phyloP scores from a whole-genome alignment of 1,140 invertebrate genomes.

The Bactericera cockerelli region DNA sequence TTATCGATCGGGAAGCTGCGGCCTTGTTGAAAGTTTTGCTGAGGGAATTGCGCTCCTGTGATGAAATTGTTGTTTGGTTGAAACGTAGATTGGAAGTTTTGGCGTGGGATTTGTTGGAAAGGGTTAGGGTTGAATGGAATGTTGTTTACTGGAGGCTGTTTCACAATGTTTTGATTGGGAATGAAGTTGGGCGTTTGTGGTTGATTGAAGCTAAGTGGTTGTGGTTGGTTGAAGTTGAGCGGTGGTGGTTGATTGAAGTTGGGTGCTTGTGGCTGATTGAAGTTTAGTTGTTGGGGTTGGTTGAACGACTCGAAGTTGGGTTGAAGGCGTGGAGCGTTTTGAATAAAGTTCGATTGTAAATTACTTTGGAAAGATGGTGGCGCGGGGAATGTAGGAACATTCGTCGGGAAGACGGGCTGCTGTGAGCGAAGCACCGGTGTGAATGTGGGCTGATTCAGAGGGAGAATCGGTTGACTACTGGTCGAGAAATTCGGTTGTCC shows the following conservation, averaged over 20 bases:
- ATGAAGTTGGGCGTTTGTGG: not conserved
- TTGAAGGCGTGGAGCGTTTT: not conserved
- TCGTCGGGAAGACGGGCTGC: slow-evolving; percentile 4
- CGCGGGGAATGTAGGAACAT: not conserved
- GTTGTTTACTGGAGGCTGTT: not conserved
- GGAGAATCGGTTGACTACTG: not conserved
- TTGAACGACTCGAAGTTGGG: too few species aligned
- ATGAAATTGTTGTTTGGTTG: not conserved
- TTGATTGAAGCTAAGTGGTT: not conserved
- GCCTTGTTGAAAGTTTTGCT: slow-evolving; percentile 1
- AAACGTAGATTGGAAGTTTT: not conserved
- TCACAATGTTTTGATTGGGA: slow-evolving; percentile 3
- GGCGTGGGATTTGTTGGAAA: not conserved
- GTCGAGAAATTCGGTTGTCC: not conserved
- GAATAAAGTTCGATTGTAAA: not conserved
- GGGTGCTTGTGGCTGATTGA: not conserved
- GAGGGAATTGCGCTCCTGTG: not conserved
- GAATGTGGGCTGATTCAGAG: not conserved
- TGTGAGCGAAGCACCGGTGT: not conserved
- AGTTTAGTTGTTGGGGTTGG: not conserved
- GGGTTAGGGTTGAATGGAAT: not conserved
- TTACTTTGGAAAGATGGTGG: not conserved
- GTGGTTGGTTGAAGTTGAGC: not conserved
- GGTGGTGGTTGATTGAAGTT: not conserved
- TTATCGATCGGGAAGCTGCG: not conserved